These are phyloP conservation scores for Acomys russatus DNA, from an alignment of 2,797 vertebrate genomes.

Conservation along the genomic window DNA sequence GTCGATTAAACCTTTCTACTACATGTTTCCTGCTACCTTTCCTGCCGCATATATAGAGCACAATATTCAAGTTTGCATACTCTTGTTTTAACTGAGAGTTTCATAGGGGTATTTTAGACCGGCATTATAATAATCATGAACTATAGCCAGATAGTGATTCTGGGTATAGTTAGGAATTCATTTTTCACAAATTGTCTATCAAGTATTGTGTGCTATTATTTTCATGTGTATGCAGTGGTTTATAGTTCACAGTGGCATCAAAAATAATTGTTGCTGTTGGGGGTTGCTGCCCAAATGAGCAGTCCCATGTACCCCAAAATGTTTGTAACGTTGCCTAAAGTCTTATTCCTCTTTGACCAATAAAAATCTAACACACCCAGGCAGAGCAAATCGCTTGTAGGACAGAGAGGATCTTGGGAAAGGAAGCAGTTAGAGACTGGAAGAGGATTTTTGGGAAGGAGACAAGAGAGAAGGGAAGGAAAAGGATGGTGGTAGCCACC, in stretches of 20 bases:
- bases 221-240: not conserved
- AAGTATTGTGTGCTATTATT: not conserved
- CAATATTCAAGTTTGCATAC: not conserved
- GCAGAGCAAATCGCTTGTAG: too few relatives aligned
- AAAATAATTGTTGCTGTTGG: not conserved
- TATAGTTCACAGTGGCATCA: not conserved
- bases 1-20: not conserved
- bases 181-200: slow-evolving; percentile 1
- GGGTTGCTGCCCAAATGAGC: too few relatives aligned
- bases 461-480: too few relatives aligned
- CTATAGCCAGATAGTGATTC: not conserved
- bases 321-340: too few relatives aligned
- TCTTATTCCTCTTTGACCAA: too few relatives aligned
- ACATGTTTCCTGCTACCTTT: not conserved
- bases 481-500: too few relatives aligned
- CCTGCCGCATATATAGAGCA: slow-evolving; percentile 12
- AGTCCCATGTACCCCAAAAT: too few relatives aligned
- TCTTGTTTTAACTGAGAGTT: slow-evolving; percentile 3
- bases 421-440: too few relatives aligned
- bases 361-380: too few relatives aligned
- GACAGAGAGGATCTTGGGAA: too few relatives aligned
- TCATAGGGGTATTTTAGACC: not conserved
- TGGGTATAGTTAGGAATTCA: slow-evolving; percentile 24
- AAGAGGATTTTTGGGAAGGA: too few relatives aligned
- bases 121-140: not conserved